Conservation (phyloP, 2,113 vertebrate species). For the Dolichallabes microphthalmus region DNA sequence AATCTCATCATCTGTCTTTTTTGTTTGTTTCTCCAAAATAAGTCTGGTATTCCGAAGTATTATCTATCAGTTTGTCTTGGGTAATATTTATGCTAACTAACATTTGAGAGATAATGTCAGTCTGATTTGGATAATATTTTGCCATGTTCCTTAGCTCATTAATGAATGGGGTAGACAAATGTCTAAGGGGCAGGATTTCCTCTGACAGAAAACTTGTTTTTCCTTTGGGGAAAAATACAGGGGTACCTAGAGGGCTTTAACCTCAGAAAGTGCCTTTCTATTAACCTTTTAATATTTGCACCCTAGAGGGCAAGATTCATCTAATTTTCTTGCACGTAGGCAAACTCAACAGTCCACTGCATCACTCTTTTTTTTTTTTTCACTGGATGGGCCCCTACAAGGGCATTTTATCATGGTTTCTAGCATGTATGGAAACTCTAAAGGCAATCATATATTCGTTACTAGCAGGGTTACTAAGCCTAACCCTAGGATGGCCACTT, state of each 20-base stretch:
- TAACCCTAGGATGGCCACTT: not conserved
- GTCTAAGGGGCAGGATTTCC: not conserved
- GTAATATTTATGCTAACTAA: not conserved
- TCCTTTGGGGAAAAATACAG: not conserved
- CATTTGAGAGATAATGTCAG: not conserved
- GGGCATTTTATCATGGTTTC: too few relatives aligned
- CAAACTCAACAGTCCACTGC: not conserved
- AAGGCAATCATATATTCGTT: not conserved
- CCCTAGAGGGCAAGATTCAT: not conserved
- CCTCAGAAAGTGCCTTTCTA: not conserved
- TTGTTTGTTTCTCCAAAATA: not conserved
- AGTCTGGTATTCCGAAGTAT: too few relatives aligned
- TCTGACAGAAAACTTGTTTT: not conserved
- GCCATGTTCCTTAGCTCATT: not conserved
- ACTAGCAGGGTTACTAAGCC: too few relatives aligned
- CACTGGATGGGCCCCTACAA: too few relatives aligned
- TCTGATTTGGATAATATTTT: not conserved
- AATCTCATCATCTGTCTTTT: conserved; percentile 11
- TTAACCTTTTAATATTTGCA: too few relatives aligned
- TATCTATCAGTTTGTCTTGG: not conserved
- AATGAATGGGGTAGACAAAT: not conserved
- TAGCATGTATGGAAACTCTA: too few relatives aligned
- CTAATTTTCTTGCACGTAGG: not conserved
- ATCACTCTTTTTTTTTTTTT: too few relatives aligned
- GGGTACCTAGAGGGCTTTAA: not conserved